These are phyloP conservation scores for Hydraecia micacea DNA, from an alignment of 2,888 invertebrate genomes.

Conservation along the genomic window DNA sequence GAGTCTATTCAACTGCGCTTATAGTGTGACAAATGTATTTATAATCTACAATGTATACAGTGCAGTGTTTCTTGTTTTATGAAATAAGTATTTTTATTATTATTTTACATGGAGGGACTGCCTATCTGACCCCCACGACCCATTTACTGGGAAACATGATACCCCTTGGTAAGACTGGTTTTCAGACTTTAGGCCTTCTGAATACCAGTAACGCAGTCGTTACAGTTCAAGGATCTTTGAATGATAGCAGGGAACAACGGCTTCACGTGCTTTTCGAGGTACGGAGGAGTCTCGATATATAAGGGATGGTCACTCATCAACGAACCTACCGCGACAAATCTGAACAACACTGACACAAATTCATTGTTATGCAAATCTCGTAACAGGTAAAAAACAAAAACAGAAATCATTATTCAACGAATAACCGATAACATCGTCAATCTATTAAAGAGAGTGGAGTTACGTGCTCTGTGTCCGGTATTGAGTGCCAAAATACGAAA, in stretches of 20 bases:
- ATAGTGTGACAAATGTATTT: too few species aligned
- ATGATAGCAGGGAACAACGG: not conserved
- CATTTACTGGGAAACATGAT: not conserved
- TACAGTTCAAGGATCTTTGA: not conserved
- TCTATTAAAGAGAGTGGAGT: slow-evolving; percentile 47
- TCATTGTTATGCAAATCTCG: slow-evolving; percentile 14
- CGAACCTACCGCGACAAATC: not conserved
- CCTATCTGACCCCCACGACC: not conserved
- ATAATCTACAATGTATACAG: too few species aligned
- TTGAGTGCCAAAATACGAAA: slow-evolving; percentile 37
- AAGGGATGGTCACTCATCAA: not conserved
- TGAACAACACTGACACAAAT: slow-evolving; percentile 9
- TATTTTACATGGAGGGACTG: not conserved
- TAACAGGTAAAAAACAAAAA: slow-evolving; percentile 47
- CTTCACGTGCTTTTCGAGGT: not conserved
- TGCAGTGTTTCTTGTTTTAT: too few species aligned
- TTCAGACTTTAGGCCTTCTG: not conserved
- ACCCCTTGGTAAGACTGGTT: not conserved
- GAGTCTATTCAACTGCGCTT: too few species aligned
- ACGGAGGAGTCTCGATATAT: not conserved
- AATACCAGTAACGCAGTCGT: not conserved
- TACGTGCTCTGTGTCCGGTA: slow-evolving; percentile 47
- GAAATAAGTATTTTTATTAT: too few species aligned
- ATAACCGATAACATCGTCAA: slow-evolving; percentile 40
- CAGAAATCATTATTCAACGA: slow-evolving; percentile 45